Evolutionary conservation across 2,888 invertebrate genomes (phyloP), one percentile per base, ranked within the genome.

Genomic region (Rhopalosiphum nymphaeae): DNA sequence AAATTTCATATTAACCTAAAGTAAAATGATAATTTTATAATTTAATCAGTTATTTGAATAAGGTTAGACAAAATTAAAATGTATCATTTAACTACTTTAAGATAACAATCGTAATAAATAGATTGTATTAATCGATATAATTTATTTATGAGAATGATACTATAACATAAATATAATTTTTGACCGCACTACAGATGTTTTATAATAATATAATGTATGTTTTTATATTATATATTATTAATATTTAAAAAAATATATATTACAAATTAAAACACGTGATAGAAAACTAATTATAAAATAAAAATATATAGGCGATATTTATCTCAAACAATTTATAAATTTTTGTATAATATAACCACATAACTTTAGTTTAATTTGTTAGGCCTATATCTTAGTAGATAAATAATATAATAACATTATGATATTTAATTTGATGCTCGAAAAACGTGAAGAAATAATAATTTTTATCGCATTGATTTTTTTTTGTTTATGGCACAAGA

Each of bases 391-490:
- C 7, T 78, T 36, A 21, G 5, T 36, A 21, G 36, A 78, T 36
- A 21, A 67, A 21, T 1, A 36, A 36, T 36, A 36, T 78, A 36
- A 78, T 78, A 21, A 78, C 7, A 78, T 36, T 78, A 78, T 36
- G 36, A 67, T 67, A 16, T 78, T 78, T 36, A 78, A 36, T 78
- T 78, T 78, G 21, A 78, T 9, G 85, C 44, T 44, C 44, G 78
- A 21, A 25, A 9, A 78, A 25, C 21, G 85, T 87, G 7, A 44
- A 57, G 29, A 44, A 61, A 89, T 89, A 44, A 44, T 89, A 44
- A 44, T 61, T 26, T 57, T n/a, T 42, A 44, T 57, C 26, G n/a
- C 44, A 67, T 90, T 67, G 67, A 49, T 90, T 29, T 90, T 90
- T 89, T 46, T 25, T 88, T n/a, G 10, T 78, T 36, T n/a, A 67